Evolutionary conservation across 2,113 vertebrate genomes (phyloP).

Genomic region (Brienomyrus longianalis): DNA sequence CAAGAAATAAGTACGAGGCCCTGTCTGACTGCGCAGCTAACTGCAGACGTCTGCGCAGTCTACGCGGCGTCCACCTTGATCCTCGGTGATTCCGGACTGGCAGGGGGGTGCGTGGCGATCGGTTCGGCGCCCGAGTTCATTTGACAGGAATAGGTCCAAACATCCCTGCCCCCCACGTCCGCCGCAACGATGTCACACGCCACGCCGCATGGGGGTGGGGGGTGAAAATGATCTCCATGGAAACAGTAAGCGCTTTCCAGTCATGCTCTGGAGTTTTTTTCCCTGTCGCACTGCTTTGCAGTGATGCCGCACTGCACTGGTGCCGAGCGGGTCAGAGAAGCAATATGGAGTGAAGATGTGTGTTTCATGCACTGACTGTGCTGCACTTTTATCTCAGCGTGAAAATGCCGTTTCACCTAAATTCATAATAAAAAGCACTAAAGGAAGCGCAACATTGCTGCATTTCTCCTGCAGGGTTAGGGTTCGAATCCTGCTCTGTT

Average conservation of each 20-base stretch:
- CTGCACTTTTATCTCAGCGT: not conserved
- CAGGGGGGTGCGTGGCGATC: not conserved
- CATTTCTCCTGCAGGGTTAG: not conserved
- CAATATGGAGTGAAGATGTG: not conserved
- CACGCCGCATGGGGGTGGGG: constrained; percentile 25
- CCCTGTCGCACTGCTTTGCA: constrained; percentile 39
- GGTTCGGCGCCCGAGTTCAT: not conserved
- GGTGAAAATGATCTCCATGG: constrained; percentile 41
- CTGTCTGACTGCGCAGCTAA: not conserved
- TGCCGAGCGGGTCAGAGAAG: not conserved
- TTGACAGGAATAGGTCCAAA: not conserved
- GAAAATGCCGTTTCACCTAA: not conserved
- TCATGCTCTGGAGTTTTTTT: constrained; percentile 32
- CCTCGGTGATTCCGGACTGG: not conserved
- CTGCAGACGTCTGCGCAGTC: constrained; percentile 18
- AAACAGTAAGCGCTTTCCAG: constrained; percentile 44
- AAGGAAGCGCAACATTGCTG: not conserved
- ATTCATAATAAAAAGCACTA: not conserved
- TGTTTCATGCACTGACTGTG: not conserved
- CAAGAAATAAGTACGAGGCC: not conserved
- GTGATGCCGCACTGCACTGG: constrained; percentile 1
- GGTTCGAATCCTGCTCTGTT: not conserved
- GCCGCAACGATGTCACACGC: constrained; percentile 15
- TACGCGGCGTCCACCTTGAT: not conserved
- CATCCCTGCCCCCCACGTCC: not conserved